Evolutionary conservation across 2,888 invertebrate genomes (phyloP), one percentile per base, ranked within the genome.

Genomic region (Leptinotarsa juncta): DNA sequence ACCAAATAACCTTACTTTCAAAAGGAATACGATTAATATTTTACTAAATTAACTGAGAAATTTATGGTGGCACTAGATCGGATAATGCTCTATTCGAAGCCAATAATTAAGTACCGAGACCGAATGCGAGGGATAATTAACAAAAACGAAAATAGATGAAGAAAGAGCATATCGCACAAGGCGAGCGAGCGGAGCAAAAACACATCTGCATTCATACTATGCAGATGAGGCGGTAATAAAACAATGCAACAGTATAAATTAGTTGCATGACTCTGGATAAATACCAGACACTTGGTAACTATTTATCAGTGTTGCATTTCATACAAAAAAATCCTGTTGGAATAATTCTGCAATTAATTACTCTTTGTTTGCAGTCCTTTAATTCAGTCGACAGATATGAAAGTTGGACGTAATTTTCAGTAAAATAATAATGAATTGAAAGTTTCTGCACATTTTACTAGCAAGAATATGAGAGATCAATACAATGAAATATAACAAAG

Each of bases 261-360:
- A 76, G 74, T 73, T 73, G 76, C 67, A 76, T 60, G 69, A 70
- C 70, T 71, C 73, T 74, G 69, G 76, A 76, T 75, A 79, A 80
- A 79, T 79, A 76, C 72, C 79, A 68, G 74, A 76, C 79, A 76
- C 77, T 79, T 77, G 71, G 76, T 76, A 72, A 70, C 72, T 75
- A 80, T 81, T 78, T 74, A 80, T 81, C 81, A 80, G 77, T 69
- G 80, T 81, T 79, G 69, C 67, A 65, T 75, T 76, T 71, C 67
- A 51, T 62, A 62, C 51, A 65, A 69, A 77, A 74, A 76, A 73
- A 20, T 67, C 60, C 72, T 32, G 51, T 26, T 18, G 20, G 68
- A 5, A 74, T 75, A 78, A 75, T 76, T 76, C 53, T 67, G 65
- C 67, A 23, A 75, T 75, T 78, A 78, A 75, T 78, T 75, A 69